Conservation (phyloP, 1,140 invertebrate species). For the Battus philenor region DNA sequence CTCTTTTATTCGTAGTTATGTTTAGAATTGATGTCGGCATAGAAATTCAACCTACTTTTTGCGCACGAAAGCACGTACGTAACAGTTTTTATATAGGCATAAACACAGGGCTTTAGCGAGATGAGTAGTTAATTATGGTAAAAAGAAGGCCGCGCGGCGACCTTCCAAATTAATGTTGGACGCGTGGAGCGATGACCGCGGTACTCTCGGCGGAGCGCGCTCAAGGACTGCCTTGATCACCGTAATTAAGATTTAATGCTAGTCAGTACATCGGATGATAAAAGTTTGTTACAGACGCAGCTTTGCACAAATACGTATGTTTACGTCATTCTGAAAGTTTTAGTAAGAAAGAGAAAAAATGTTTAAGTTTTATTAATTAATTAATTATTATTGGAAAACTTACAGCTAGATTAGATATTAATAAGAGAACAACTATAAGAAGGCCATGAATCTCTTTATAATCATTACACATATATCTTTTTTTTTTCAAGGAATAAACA, state of each 20-base stretch:
- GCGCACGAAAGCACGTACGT: constrained; percentile 57
- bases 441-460: no score
- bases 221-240: not conserved
- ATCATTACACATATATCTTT: no score
- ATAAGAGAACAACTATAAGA: no score
- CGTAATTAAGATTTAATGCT: constrained; percentile 14
- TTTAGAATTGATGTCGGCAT: constrained; percentile 55
- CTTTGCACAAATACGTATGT: constrained; percentile 12
- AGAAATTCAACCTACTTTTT: constrained; percentile 66
- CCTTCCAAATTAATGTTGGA: constrained; percentile 64
- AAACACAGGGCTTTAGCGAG: constrained; percentile 55
- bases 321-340: no score
- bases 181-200: constrained; percentile 51
- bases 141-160: constrained; percentile 69
- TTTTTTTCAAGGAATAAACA: no score
- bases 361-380: no score
- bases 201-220: constrained; percentile 16
- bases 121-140: constrained; percentile 43
- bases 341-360: no score
- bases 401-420: no score
- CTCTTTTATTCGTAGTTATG: constrained; percentile 50
- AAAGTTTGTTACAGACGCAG: constrained; percentile 6
- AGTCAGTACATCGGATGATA: constrained; percentile 6
- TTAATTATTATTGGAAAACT: no score
- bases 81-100: constrained; percentile 62